These are phyloP conservation scores for Periophthalmus modestus DNA, from an alignment of 2,113 vertebrate genomes.

Conservation along the genomic window DNA sequence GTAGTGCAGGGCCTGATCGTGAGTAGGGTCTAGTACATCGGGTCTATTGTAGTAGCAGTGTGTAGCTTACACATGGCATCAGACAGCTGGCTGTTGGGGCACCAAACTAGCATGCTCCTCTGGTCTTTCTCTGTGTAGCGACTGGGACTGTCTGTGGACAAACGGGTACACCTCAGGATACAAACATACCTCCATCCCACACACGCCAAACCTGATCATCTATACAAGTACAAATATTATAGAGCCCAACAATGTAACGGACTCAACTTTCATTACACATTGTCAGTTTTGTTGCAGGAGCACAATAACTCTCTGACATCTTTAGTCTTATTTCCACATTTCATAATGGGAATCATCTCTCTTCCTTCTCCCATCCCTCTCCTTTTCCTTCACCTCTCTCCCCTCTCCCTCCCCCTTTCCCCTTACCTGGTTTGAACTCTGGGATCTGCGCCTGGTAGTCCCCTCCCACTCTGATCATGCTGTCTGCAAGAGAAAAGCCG, in stretches of 20 bases:
- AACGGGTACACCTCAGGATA: background rate
- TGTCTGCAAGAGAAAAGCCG: conserved; percentile 75
- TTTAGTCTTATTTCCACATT: too few relatives aligned
- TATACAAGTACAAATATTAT: too few relatives aligned
- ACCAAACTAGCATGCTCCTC: conserved; percentile 93
- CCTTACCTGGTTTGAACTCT: conserved; percentile 90
- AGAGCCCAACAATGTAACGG: too few relatives aligned
- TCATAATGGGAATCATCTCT: too few relatives aligned
- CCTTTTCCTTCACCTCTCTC: background rate
- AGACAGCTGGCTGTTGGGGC: conserved; percentile 85
- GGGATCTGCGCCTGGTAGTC: conserved; percentile 93
- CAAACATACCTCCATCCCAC: background rate
- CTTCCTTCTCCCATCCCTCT: too few relatives aligned
- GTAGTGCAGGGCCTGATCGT: too few relatives aligned
- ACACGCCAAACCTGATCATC: background rate
- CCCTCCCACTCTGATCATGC: conserved; percentile 92
- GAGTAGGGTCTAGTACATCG: background rate
- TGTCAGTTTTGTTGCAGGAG: background rate
- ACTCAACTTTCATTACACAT: too few relatives aligned
- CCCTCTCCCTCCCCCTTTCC: background rate
- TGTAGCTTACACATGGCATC: conserved; percentile 86
- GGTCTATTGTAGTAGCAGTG: background rate
- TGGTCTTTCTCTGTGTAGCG: conserved; percentile 84
- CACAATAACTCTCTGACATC: background rate
- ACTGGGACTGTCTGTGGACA: conserved; percentile 74